Percentiles rank a stretch among this genome's conserved stretches.
These are phyloP conservation scores for Sphaeramia orbicularis DNA, from an alignment of 2,797 vertebrate genomes.

Conservation along the genomic window DNA sequence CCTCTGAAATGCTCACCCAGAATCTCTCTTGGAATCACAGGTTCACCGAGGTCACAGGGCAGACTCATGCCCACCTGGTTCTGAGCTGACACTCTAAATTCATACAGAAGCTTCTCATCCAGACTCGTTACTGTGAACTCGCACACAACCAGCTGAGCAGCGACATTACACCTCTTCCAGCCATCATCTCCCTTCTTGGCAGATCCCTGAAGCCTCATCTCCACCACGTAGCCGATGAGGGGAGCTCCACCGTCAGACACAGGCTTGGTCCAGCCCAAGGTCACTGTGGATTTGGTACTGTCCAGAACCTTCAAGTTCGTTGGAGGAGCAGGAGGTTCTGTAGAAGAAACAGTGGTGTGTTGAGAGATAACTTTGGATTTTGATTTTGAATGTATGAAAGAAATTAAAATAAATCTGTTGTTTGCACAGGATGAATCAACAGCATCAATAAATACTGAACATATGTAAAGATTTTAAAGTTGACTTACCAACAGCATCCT, in stretches of 20 bases:
- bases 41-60: conserved; percentile 92
- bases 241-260: conserved; percentile 95
- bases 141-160: conserved; percentile 92
- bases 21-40: conserved; percentile 94
- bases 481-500: conserved; percentile 93
- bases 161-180: conserved; percentile 97
- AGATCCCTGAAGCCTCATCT: conserved; percentile 89
- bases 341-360: conserved; percentile 15
- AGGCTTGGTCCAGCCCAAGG: conserved; percentile 94
- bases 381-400: not conserved
- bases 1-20: conserved; percentile 86
- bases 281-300: conserved; percentile 91
- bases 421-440: too few relatives aligned
- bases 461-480: conserved; percentile 4
- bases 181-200: conserved; percentile 91
- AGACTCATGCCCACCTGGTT: conserved; percentile 97
- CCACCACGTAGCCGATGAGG: conserved; percentile 96
- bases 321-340: conserved; percentile 96
- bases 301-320: conserved; percentile 94
- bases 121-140: conserved; percentile 94
- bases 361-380: not conserved
- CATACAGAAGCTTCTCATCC: conserved; percentile 91
- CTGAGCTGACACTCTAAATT: conserved; percentile 97
- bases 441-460: not conserved
- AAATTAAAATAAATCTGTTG: too few relatives aligned